phyloP scores from a whole-genome alignment of 2,113 vertebrate genomes.

The Chionomys nivalis region DNA sequence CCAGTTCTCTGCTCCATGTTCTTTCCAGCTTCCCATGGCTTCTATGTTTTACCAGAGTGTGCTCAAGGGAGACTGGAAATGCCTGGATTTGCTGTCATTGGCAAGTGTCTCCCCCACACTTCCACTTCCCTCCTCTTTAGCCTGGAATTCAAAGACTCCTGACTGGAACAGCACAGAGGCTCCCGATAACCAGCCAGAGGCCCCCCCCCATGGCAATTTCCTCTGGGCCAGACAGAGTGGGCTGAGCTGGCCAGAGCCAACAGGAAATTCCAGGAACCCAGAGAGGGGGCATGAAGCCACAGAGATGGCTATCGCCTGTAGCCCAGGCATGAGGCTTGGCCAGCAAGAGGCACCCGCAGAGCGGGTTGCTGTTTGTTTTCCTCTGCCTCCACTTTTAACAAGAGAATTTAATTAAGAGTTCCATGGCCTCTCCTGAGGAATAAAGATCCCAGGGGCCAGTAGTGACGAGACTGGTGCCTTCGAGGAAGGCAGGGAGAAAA shows the following conservation, averaged over 20 bases:
- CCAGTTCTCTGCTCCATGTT: neutral
- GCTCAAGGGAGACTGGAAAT: too few species aligned
- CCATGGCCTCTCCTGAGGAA: conserved; percentile 15
- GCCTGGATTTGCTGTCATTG: neutral
- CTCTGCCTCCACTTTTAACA: conserved; percentile 8
- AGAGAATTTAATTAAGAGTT: conserved; percentile 77
- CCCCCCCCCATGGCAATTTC: conserved; percentile 51
- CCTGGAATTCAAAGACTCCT: neutral
- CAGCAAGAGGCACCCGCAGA: neutral
- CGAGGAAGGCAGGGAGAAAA: neutral
- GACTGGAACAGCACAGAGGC: neutral
- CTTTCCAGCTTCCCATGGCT: neutral
- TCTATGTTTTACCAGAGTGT: neutral
- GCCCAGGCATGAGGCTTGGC: neutral
- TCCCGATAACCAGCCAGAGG: conserved; percentile 10
- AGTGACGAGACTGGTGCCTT: neutral
- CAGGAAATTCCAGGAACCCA: conserved; percentile 66
- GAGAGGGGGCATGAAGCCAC: neutral
- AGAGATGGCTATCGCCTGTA: conserved; percentile 56
- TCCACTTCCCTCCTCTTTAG: fast-evolving
- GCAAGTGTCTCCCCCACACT: neutral
- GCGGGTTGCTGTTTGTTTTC: conserved; percentile 62
- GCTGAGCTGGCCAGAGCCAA: neutral
- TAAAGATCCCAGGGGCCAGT: conserved; percentile 4
- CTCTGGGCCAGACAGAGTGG: conserved; percentile 54